These are phyloP conservation scores for Phalacrocorax brasilianus DNA, from an alignment of 2,113 vertebrate genomes.

Conservation along the genomic window DNA sequence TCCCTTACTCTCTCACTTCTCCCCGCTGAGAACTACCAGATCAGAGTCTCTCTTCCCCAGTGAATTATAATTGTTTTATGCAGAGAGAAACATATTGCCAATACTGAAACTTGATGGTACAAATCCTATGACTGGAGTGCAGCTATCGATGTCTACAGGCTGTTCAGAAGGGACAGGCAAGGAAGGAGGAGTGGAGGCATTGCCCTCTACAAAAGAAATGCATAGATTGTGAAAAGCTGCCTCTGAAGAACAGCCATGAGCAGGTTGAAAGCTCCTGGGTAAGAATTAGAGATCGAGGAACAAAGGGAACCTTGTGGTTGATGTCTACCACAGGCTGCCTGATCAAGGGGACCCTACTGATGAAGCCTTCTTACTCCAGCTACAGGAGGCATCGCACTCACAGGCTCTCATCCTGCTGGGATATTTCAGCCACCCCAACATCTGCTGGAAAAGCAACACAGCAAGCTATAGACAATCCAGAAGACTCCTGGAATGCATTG, in stretches of 20 bases:
- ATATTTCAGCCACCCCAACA: too few relatives aligned
- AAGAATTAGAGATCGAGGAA: background rate
- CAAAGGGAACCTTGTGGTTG: background rate
- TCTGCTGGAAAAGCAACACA: background rate
- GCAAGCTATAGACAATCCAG: background rate
- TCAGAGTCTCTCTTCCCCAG: background rate
- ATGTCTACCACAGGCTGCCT: too few relatives aligned
- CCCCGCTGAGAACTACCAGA: background rate
- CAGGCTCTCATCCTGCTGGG: too few relatives aligned
- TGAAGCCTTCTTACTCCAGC: too few relatives aligned
- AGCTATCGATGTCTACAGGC: too few relatives aligned
- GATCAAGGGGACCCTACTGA: too few relatives aligned
- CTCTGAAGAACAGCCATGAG: background rate
- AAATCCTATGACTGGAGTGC: background rate
- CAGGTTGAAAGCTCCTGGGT: background rate
- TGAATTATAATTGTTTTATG: background rate
- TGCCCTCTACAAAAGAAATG: too few relatives aligned
- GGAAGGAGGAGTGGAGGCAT: background rate
- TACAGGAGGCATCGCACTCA: too few relatives aligned
- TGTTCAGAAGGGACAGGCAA: background rate
- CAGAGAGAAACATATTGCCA: background rate
- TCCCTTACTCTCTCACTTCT: background rate
- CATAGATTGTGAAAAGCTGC: background rate
- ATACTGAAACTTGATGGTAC: background rate
- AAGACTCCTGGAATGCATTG: background rate